A percentile compares a stretch with the other conserved stretches of the same genome.
These are phyloP conservation scores for Lycia hirtaria DNA, from an alignment of 2,888 invertebrate species.

Conservation along the genomic window DNA sequence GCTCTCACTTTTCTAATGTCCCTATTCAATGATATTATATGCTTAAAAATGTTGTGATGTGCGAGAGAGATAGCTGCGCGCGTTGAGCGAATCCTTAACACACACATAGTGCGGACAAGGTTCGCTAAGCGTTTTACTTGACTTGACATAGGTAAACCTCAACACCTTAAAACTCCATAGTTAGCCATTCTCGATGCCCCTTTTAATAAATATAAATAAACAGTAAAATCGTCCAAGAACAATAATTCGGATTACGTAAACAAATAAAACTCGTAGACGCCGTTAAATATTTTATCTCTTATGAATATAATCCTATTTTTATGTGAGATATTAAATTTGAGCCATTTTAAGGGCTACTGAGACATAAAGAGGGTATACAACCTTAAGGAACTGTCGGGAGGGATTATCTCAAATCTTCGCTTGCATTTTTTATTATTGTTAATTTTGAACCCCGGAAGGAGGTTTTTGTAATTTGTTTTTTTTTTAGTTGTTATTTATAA, in stretches of 20 bases:
- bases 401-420: constrained; percentile 68
- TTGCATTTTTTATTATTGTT: constrained; percentile 54
- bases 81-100: no score
- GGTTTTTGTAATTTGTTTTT: neutral
- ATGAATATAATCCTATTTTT: constrained; percentile 81
- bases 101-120: no score
- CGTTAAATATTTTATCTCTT: constrained; percentile 82
- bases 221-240: constrained; percentile 70
- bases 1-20: no score
- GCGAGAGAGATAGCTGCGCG: no score
- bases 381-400: constrained; percentile 62
- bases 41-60: no score
- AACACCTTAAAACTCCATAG: no score
- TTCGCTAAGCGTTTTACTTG: no score
- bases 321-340: constrained; percentile 71
- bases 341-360: constrained; percentile 61
- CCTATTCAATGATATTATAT: no score
- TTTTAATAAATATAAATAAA: constrained; percentile 47
- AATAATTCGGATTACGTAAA: constrained; percentile 78
- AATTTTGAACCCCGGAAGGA: neutral
- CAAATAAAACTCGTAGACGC: constrained; percentile 74
- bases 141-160: no score
- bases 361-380: constrained; percentile 68
- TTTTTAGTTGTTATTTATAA: neutral
- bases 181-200: no score